These are phyloP conservation scores for Pseudorasbora parva DNA, from an alignment of 2,113 vertebrate species.

Conservation along the genomic window DNA sequence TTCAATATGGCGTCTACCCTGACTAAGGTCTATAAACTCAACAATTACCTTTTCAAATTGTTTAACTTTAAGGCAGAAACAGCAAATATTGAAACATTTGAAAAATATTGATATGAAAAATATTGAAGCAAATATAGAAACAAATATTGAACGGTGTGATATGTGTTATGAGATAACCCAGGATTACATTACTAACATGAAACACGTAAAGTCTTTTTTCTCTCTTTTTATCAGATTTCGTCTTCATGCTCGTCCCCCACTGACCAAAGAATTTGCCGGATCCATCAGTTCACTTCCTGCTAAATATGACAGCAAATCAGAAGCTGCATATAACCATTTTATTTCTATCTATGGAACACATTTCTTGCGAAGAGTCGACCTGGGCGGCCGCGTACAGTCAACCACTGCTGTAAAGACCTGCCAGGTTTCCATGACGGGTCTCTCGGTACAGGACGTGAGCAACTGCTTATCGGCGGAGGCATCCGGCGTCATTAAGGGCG, in stretches of 20 bases:
- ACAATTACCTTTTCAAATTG: neutral
- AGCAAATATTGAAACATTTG: too few relatives aligned
- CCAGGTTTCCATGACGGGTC: constrained; percentile 51
- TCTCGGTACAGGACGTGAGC: constrained; percentile 46
- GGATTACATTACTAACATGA: neutral
- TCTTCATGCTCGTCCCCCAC: constrained; percentile 37
- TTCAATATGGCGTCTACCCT: neutral
- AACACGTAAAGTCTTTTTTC: neutral
- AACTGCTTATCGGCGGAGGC: constrained; percentile 58
- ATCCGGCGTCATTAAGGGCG: constrained; percentile 20
- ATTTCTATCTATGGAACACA: constrained; percentile 64
- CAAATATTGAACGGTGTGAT: neutral
- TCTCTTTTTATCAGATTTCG: constrained; percentile 55
- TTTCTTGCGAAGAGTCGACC: constrained; percentile 59
- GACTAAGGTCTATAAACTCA: neutral
- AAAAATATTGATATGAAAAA: too few relatives aligned
- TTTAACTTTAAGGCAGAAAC: neutral
- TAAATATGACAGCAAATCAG: constrained; percentile 30
- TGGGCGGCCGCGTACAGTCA: constrained; percentile 57
- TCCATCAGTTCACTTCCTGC: constrained; percentile 52
- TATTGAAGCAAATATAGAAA: too few relatives aligned
- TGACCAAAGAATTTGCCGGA: constrained; percentile 55
- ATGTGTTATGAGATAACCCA: too few relatives aligned
- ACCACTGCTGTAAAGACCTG: constrained; percentile 64
- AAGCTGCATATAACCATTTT: constrained; percentile 50